A percentile compares a stretch with the other conserved stretches of the same genome.
Conservation (phyloP, 1,140 invertebrate genomes). For the Drosophila ogumai region DNA sequence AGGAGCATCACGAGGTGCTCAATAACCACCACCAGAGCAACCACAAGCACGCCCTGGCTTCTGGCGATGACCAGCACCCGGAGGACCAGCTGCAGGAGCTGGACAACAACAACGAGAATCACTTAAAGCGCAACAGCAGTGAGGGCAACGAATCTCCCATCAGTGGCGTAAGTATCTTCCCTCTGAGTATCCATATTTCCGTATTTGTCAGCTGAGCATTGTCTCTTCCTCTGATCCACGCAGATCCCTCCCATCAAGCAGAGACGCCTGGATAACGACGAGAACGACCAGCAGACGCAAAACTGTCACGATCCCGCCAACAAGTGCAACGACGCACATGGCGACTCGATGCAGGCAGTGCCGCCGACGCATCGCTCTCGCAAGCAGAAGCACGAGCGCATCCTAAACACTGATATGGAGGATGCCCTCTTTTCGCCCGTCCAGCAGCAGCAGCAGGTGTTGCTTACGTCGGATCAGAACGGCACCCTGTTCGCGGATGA, state of each 20-base stretch:
- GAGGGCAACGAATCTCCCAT: conserved; percentile 65
- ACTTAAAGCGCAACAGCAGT: conserved; percentile 61
- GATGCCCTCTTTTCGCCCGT: conserved; percentile 35
- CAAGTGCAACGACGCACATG: conserved; percentile 11
- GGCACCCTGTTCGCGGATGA: conserved; percentile 22
- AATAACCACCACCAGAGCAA: conserved; percentile 55
- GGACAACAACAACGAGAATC: conserved; percentile 68
- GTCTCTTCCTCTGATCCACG: not conserved
- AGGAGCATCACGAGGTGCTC: conserved; percentile 31
- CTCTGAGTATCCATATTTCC: not conserved
- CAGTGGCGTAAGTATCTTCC: conserved; percentile 46
- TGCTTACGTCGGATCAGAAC: conserved; percentile 30
- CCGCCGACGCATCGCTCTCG: conserved; percentile 65
- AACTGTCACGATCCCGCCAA: conserved; percentile 48
- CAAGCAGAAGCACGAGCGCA: conserved; percentile 78
- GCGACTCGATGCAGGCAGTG: conserved; percentile 11
- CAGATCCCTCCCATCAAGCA: conserved; percentile 65
- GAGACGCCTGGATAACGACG: conserved; percentile 66
- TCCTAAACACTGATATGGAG: conserved; percentile 71
- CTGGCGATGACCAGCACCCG: conserved; percentile 25
- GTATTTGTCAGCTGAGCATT: not conserved
- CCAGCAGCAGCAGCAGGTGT: conserved; percentile 27
- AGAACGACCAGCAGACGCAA: conserved; percentile 65
- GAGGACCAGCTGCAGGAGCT: conserved; percentile 39
- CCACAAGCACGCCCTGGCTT: not conserved